Evolutionary conservation across 2,113 vertebrate genomes (phyloP), one percentile per base, ranked within the genome.

Genomic region (Ciconia maguari): DNA sequence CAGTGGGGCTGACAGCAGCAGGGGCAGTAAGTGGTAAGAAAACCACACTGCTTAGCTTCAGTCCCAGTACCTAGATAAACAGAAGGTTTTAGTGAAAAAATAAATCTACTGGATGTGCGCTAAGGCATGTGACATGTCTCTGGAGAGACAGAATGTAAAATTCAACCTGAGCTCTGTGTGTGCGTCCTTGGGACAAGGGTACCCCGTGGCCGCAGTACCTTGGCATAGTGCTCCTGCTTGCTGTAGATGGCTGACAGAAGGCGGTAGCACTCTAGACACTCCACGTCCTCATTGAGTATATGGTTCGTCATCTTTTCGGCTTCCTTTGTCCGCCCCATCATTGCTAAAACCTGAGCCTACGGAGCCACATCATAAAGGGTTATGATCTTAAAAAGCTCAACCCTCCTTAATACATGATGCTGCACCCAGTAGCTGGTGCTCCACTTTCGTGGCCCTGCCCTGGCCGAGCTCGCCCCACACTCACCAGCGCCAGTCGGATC

Each of bases 191-290:
- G 38, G 55, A 75, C 44, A 61, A 16, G 25, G 19, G 8, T 11
- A 27, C 8, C 20, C 49, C 2, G 4, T 1, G 21, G 12, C 42
- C 66, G 17, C 1, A 0, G 55, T 94, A 99, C 99, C 99, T 99
- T 98, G 34, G 97, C 87, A 46, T 99, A 98, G 91, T 97, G 98
- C 38, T 99, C 99, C 71, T 98, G 98, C 94, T 99, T 99, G 98
- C 99, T 99, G 97, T 99, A 98, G 97, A 99, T 99, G 25, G 99
- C 99, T 10, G 99, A 99, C 38, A 99, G 96, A 58, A 99, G 98
- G 69, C 99, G 99, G 84, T 99, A 99, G 96, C 99, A 99, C 92
- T 99, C 99, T 14, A 99, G 97, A 78, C 99, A 99, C 57, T 96
- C 92, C 1, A 70, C 68, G 41, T 99, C 98, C 94, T 99, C 98